Evolutionary conservation across 2,797 vertebrate genomes (phyloP), one percentile per base, ranked within the genome.

Genomic region (Neosilurus mollespiculum): DNA sequence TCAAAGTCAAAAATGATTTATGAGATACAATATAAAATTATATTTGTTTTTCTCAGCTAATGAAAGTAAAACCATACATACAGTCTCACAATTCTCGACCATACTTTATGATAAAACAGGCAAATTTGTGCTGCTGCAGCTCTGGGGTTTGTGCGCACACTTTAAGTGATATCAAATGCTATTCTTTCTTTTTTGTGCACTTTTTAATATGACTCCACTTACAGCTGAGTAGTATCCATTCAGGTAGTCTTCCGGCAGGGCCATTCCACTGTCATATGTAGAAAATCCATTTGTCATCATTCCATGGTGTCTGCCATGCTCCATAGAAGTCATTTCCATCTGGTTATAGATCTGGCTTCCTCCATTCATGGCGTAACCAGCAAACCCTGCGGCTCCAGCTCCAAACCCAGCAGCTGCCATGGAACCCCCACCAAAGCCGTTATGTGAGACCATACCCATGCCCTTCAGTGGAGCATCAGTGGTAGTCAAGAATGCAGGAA

Each of bases 161-260:
- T 14, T 14, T 59, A 9, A 1, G 10, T 59, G 18, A 30, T 30
- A 16, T 11, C 6, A 2, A 34, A 7, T 20, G 20, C 10, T 6
- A 14, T 43, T 58, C 16, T 6, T 54, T 34, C 1, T 58, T 8
- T 14, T 75, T 34, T 30, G 11, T 59, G 22, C n/a, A 43, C 20
- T 37, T 59, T 77, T 0, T 61, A n/a, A 54, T 37, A 24, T 26
- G 20, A 59, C 9, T 80, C 37, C n/a, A 82, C 90, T 89, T 75
- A 95, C 94, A 91, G 92, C 82, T 78, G 53, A 59, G 82, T 93
- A 95, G 87, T 94, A 95, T 0, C 89, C 18, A 67, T 4, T 7
- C 77, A 95, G 86, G 76, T 88, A 86, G 49, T 78, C 15, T 4
- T 91, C 85, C 59, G 92, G 67, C 3, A 94, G 81, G 3, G 91